A percentile compares a stretch with the other conserved stretches of the same genome.
Conservation (phyloP, 2,113 vertebrate species). For the Vulpes ferrilata region DNA sequence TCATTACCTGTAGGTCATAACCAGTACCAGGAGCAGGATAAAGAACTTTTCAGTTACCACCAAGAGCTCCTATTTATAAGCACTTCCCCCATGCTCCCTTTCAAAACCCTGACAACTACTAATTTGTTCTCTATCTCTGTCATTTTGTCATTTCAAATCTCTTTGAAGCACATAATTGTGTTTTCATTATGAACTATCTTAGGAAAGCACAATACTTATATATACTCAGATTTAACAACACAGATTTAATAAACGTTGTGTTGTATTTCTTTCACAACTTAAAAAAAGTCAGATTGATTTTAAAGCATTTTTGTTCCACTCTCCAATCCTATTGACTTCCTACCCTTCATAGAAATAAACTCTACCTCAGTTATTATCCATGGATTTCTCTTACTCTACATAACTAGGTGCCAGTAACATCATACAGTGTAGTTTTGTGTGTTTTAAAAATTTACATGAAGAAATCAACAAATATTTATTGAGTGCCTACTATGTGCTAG, state of each 20-base stretch:
- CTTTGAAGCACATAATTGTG: not conserved
- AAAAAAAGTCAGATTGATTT: not conserved
- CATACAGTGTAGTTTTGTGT: not conserved
- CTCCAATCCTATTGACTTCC: not conserved
- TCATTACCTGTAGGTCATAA: not conserved
- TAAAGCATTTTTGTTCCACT: not conserved
- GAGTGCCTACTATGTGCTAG: not conserved
- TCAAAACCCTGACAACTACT: not conserved
- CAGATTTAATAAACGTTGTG: not conserved
- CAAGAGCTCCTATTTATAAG: not conserved
- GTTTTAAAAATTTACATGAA: not conserved
- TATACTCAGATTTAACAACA: not conserved
- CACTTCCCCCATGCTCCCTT: not conserved
- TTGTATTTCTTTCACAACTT: not conserved
- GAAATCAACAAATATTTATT: slow-evolving; percentile 14
- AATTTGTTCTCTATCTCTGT: not conserved
- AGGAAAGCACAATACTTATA: not conserved
- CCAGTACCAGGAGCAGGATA: not conserved
- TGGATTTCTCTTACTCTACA: not conserved
- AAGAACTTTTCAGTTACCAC: not conserved
- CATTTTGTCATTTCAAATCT: slow-evolving; percentile 21
- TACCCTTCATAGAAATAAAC: not conserved
- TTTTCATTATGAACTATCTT: slow-evolving; percentile 42
- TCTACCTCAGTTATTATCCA: not conserved
- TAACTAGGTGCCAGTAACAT: not conserved